A percentile compares a stretch with the other conserved stretches of the same genome.
phyloP scores from a whole-genome alignment of 2,113 vertebrate genomes.

The Lagopus leucura region DNA sequence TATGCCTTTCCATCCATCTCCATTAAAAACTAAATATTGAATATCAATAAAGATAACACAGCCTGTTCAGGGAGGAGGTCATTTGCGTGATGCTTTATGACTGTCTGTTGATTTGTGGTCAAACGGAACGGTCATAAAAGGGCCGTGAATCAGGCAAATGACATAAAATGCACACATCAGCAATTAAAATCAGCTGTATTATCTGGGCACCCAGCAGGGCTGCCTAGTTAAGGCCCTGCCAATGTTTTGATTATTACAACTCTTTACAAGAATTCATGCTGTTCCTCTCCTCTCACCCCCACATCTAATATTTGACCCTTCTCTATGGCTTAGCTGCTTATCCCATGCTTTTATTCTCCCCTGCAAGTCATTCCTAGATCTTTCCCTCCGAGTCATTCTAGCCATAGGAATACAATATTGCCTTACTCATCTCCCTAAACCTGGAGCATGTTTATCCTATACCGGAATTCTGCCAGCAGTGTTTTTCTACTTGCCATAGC shows the following conservation, averaged over 20 bases:
- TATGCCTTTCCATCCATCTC: background rate
- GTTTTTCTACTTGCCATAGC: background rate
- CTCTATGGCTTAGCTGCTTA: background rate
- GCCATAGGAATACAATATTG: background rate
- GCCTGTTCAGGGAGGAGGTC: background rate
- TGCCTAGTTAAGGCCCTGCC: constrained; percentile 57
- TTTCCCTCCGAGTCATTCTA: background rate
- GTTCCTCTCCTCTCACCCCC: constrained; percentile 16
- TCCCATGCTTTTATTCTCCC: background rate
- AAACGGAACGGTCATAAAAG: background rate
- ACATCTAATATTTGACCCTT: constrained; percentile 33
- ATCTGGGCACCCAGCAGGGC: constrained; percentile 42
- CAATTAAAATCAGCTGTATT: constrained; percentile 59
- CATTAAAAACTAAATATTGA: constrained; percentile 65
- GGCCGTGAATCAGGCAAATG: constrained; percentile 11
- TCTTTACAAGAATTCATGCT: constrained; percentile 51
- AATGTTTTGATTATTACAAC: constrained; percentile 48
- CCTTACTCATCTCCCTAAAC: background rate
- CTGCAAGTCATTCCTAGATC: background rate
- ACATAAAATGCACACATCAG: constrained; percentile 29
- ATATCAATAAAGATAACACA: constrained; percentile 48
- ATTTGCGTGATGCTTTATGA: background rate
- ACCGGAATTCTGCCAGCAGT: background rate
- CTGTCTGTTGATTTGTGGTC: constrained; percentile 52
- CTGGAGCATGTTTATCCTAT: accelerated